Evolutionary conservation across 2,113 vertebrate genomes (phyloP).

Genomic region (Macquaria australasica): DNA sequence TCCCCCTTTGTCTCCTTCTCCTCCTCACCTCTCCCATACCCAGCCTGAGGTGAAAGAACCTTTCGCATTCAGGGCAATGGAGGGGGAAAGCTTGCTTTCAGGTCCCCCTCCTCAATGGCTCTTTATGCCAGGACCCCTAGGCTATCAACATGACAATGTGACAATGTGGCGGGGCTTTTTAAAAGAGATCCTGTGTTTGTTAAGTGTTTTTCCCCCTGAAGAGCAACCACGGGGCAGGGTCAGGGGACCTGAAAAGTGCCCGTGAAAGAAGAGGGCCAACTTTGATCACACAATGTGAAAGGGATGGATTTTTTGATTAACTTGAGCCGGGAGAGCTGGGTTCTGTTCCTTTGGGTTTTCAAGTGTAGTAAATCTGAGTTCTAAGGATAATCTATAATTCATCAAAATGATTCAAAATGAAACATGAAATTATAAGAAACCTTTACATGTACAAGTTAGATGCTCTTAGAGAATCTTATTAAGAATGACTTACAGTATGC

Average conservation of each 20-base stretch:
- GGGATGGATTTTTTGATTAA: slow-evolving; percentile 73
- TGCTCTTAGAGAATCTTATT: not conserved
- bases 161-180: slow-evolving; percentile 77
- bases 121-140: slow-evolving; percentile 77
- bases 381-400: not conserved
- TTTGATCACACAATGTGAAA: slow-evolving; percentile 78
- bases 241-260: slow-evolving; percentile 62
- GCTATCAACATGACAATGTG: slow-evolving; percentile 86
- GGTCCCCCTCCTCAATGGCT: slow-evolving; percentile 70
- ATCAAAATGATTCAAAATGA: not conserved
- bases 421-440: not conserved
- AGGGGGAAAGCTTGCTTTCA: slow-evolving; percentile 56
- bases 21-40: slow-evolving; percentile 50
- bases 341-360: not conserved
- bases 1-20: slow-evolving; percentile 48
- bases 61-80: slow-evolving; percentile 66
- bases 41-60: slow-evolving; percentile 63
- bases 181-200: slow-evolving; percentile 85
- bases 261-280: slow-evolving; percentile 69
- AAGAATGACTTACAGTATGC: not conserved
- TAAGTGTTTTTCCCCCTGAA: slow-evolving; percentile 79
- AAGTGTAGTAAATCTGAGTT: slow-evolving; percentile 2
- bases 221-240: slow-evolving; percentile 63
- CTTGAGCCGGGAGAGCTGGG: slow-evolving; percentile 34
- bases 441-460: not conserved